Conservation (phyloP, 2,888 invertebrate genomes). For the Troilus luridus region DNA sequence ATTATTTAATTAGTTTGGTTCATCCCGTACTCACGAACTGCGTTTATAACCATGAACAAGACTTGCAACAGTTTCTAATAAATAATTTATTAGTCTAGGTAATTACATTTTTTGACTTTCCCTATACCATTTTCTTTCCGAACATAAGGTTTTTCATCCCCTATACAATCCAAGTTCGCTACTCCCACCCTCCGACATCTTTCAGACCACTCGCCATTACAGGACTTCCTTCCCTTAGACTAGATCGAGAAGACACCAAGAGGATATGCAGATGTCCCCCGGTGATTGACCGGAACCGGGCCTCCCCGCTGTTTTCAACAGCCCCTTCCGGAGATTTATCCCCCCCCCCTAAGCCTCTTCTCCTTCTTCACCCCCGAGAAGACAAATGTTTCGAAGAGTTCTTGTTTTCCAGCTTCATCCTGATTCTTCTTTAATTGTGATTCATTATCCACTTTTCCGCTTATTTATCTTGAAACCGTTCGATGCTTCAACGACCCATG, state of each 20-base stretch:
- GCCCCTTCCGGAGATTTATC: constrained; percentile 9
- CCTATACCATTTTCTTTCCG: too few species aligned
- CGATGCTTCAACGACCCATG: constrained; percentile 27
- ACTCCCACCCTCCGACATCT: background rate
- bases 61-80: too few species aligned
- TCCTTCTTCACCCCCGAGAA: constrained; percentile 21
- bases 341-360: constrained; percentile 19
- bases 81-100: too few species aligned
- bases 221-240: background rate
- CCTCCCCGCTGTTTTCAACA: constrained; percentile 26
- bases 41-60: too few species aligned
- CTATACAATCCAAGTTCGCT: too few species aligned
- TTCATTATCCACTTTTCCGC: constrained; percentile 37
- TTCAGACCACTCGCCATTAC: background rate
- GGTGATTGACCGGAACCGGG: constrained; percentile 33
- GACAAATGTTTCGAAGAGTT: constrained; percentile 26
- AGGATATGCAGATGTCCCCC: constrained; percentile 39
- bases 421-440: constrained; percentile 40
- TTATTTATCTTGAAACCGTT: constrained; percentile 4
- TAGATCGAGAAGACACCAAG: background rate
- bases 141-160: too few species aligned
- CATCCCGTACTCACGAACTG: too few species aligned
- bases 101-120: too few species aligned
- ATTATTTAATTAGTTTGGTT: too few species aligned
- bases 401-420: constrained; percentile 46